Conservation (phyloP, 2,797 vertebrate genomes). For the Pogonophryne albipinna region DNA sequence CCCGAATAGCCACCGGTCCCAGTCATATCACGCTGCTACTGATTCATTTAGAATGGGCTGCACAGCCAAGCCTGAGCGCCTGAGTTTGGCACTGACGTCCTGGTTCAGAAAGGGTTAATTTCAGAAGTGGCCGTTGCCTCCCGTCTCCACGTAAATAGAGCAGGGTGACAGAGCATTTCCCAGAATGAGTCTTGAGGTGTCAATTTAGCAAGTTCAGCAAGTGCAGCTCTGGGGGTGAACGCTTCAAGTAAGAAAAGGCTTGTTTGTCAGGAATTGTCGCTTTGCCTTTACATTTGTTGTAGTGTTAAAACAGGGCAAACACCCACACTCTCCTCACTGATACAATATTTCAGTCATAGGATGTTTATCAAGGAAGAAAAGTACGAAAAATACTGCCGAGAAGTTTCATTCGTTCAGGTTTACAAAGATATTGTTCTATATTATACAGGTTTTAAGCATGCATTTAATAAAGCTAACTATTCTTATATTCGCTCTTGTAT, state of each 20-base stretch:
- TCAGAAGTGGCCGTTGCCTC: conserved; percentile 80
- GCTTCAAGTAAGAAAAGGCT: too few relatives aligned
- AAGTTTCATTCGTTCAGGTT: neutral
- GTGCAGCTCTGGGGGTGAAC: conserved; percentile 16
- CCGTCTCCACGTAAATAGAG: conserved; percentile 66
- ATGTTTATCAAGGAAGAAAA: neutral
- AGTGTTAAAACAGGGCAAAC: too few relatives aligned
- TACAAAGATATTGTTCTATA: neutral
- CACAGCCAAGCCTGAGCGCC: conserved; percentile 50
- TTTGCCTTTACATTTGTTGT: too few relatives aligned
- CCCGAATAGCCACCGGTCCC: conserved; percentile 64
- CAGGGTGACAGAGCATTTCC: conserved; percentile 71
- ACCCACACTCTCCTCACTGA: too few relatives aligned
- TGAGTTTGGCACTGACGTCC: conserved; percentile 68
- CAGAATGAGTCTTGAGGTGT: conserved; percentile 70
- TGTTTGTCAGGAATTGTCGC: too few relatives aligned
- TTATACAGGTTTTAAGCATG: conserved; percentile 5
- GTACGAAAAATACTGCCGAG: neutral
- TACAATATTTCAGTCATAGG: too few relatives aligned
- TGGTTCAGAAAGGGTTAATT: conserved; percentile 81
- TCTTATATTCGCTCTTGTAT: neutral
- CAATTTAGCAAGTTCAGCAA: conserved; percentile 42
- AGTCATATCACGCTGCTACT: conserved; percentile 82
- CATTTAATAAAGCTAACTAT: conserved; percentile 6
- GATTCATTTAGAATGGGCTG: conserved; percentile 80